A percentile compares a stretch with the other conserved stretches of the same genome.
phyloP scores from a whole-genome alignment of 2,888 invertebrate species.

The Drosophila leonis region DNA sequence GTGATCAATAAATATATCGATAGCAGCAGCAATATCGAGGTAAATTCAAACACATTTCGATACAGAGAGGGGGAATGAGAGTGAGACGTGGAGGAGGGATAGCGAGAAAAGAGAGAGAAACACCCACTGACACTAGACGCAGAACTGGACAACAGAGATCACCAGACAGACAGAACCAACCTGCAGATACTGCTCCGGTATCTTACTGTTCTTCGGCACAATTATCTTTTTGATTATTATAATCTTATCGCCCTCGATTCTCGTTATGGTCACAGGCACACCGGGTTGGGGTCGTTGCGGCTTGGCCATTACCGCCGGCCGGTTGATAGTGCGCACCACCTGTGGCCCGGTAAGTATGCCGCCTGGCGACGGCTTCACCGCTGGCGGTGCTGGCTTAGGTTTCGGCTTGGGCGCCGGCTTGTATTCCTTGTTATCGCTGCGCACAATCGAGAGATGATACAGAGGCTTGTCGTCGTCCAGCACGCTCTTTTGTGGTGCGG shows the following conservation, averaged over 20 bases:
- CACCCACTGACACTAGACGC: slow-evolving; percentile 53
- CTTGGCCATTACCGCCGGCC: slow-evolving; percentile 54
- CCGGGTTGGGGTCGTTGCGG: slow-evolving; percentile 79
- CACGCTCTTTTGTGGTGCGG: slow-evolving; percentile 83
- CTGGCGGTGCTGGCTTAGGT: slow-evolving; percentile 79
- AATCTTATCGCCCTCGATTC: slow-evolving; percentile 85
- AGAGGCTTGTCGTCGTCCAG: slow-evolving; percentile 84
- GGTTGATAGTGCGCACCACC: slow-evolving; percentile 53
- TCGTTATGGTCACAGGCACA: slow-evolving; percentile 85
- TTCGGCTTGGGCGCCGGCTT: slow-evolving; percentile 73
- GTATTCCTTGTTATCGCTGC: slow-evolving; percentile 80
- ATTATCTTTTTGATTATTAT: slow-evolving; percentile 85
- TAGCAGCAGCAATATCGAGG: slow-evolving; percentile 56
- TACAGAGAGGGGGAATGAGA: slow-evolving; percentile 33
- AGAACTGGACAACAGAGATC: slow-evolving; percentile 40
- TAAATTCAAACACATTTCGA: slow-evolving; percentile 54
- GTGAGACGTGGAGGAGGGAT: background rate
- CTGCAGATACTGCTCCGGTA: slow-evolving; percentile 84
- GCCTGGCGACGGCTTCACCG: slow-evolving; percentile 75
- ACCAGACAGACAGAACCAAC: slow-evolving; percentile 77
- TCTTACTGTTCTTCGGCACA: slow-evolving; percentile 85
- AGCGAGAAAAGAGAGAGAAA: slow-evolving; percentile 1
- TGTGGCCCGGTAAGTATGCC: slow-evolving; percentile 83
- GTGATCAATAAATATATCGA: slow-evolving; percentile 20
- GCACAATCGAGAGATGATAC: slow-evolving; percentile 84